phyloP scores from a whole-genome alignment of 2,888 invertebrate genomes.

The Lasioglossum vierecki region DNA sequence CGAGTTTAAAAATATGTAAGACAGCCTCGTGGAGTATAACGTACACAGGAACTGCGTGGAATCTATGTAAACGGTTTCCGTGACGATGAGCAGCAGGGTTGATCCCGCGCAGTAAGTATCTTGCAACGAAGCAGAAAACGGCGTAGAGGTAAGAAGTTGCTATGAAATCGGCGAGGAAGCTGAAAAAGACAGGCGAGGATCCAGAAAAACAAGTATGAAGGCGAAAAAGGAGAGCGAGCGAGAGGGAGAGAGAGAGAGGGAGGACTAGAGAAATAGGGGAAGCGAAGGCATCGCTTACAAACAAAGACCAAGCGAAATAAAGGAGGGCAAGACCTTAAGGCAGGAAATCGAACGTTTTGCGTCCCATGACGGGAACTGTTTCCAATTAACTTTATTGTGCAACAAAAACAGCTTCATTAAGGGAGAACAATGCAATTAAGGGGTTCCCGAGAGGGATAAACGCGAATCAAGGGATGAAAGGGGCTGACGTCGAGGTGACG shows the following conservation, averaged over 20 bases:
- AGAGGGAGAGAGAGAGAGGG: neutral
- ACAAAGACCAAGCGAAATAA: constrained; percentile 7
- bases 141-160: neutral
- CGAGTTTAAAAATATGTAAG: neutral
- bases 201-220: neutral
- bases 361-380: constrained; percentile 53
- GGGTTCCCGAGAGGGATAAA: constrained; percentile 62
- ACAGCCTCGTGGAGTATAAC: neutral
- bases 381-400: constrained; percentile 68
- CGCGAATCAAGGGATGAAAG: constrained; percentile 56
- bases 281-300: constrained; percentile 11
- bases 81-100: neutral
- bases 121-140: neutral
- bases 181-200: neutral
- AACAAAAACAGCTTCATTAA: constrained; percentile 73
- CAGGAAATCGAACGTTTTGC: constrained; percentile 61
- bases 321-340: constrained; percentile 27
- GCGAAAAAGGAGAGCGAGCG: neutral
- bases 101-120: neutral
- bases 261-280: neutral
- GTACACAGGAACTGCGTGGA: neutral
- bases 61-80: neutral
- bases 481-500: constrained; percentile 48
- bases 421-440: constrained; percentile 71
- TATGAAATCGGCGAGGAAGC: neutral